These are phyloP conservation scores for Gastracanthus pulcherrimus DNA, from an alignment of 2,888 invertebrate genomes.

Conservation along the genomic window DNA sequence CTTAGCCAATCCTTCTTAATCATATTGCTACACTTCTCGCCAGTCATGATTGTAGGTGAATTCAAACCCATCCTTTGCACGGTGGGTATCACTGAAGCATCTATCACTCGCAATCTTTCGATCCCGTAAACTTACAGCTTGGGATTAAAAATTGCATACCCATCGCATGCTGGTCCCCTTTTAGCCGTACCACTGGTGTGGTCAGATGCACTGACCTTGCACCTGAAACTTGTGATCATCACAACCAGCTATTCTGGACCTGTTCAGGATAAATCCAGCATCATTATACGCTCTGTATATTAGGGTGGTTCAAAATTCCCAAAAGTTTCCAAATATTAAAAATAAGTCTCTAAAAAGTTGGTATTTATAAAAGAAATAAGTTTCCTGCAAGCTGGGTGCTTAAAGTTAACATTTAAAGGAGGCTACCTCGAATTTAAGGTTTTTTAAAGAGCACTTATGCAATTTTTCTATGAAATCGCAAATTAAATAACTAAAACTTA, in stretches of 20 bases:
- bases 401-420: no score
- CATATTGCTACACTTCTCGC: not conserved
- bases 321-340: no score
- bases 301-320: no score
- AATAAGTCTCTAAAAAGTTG: no score
- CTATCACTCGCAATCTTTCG: not conserved
- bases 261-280: not conserved
- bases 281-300: not conserved
- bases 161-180: not conserved
- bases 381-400: no score
- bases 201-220: not conserved
- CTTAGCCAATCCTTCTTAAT: not conserved
- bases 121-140: not conserved
- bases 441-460: no score
- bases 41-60: not conserved
- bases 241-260: not conserved
- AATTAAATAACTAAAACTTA: no score
- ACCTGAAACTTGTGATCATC: not conserved
- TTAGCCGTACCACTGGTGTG: not conserved
- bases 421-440: no score
- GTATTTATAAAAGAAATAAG: no score
- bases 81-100: not conserved
- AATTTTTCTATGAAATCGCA: no score
- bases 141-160: not conserved
- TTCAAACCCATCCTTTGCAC: not conserved